Base-by-base conservation (phyloP, 2,888 invertebrate species). In the Brachyptera putata region DNA sequence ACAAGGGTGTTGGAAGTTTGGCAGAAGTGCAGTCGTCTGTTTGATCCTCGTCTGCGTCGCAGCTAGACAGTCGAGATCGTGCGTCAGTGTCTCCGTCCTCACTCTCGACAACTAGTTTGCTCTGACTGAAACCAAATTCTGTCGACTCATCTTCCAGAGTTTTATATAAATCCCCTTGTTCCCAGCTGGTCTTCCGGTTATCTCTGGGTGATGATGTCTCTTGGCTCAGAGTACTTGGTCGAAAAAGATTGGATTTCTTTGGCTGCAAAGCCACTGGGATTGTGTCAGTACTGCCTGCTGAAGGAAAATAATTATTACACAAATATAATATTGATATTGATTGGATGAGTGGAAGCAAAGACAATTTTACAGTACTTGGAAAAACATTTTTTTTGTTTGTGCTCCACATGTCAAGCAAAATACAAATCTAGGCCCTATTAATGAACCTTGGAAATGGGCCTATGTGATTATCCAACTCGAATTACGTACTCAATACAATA, bases 31-130 rank as follows among this genome's bases (percentile, higher is more conserved):
- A n/a, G n/a, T n/a, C n/a, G n/a, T n/a, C n/a, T n/a, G n/a, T n/a
- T n/a, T n/a, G n/a, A n/a, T n/a, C n/a, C 22, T 58, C 57, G 53
- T 64, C 65, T 22, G 60, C 41, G 62, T 77, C 74, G 64, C 70
- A 72, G 67, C 71, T 41, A 75, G 78, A 25, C 64, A 67, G 41
- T 9, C 63, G 63, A 11, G 64, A 64, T 11, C 61, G 59, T 11
- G 59, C 39, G 1, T 55, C 61, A 14, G 21, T 34, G 21, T 61
- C 61, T 11, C 67, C 69, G 57, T 74, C 75, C 63, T 75, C 75
- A 66, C 71, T 73, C 37, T 82, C 81, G 71, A 83, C 82, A 16
- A 84, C 82, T 46, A 83, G 73, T 71, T 83, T 83, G 69, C 84
- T 81, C 71, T 78, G 75, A 67, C 79, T 78, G 73, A 85, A 80